Evolutionary conservation across 2,888 invertebrate species (phyloP).

Genomic region (Amblyjoppa fuscipennis): DNA sequence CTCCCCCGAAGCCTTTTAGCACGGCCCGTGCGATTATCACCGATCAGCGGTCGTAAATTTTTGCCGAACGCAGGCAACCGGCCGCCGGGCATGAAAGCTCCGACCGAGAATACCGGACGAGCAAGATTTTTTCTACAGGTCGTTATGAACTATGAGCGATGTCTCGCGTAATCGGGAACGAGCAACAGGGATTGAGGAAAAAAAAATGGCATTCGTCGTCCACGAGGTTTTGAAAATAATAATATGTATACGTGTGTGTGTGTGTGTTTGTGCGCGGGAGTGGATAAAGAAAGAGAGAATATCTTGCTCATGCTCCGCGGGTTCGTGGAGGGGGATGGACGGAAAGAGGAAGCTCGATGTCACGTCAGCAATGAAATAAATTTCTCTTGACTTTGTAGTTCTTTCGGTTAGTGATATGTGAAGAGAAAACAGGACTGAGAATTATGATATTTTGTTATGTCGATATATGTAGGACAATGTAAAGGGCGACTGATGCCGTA

Average conservation of each 20-base stretch:
- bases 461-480: too few species aligned
- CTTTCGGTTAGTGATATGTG: neutral
- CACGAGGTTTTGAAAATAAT: conserved; percentile 8
- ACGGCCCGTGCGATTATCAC: conserved; percentile 60
- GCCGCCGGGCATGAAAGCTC: conserved; percentile 17
- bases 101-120: conserved; percentile 20
- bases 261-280: neutral
- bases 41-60: conserved; percentile 69
- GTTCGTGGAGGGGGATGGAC: neutral
- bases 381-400: neutral
- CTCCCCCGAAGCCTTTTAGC: conserved; percentile 50
- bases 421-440: too few species aligned
- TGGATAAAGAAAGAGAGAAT: neutral
- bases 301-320: neutral
- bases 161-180: conserved; percentile 44
- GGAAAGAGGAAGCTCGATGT: neutral
- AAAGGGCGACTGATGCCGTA: too few species aligned
- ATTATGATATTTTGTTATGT: too few species aligned
- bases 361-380: neutral
- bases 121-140: conserved; percentile 59
- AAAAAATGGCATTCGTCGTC: conserved; percentile 36
- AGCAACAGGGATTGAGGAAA: conserved; percentile 16
- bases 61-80: neutral
- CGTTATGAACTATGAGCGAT: conserved; percentile 59
- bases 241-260: neutral